A percentile compares a stretch with the other conserved stretches of the same genome.
phyloP scores from a whole-genome alignment of 2,797 vertebrate genomes.

The Clamator glandarius region DNA sequence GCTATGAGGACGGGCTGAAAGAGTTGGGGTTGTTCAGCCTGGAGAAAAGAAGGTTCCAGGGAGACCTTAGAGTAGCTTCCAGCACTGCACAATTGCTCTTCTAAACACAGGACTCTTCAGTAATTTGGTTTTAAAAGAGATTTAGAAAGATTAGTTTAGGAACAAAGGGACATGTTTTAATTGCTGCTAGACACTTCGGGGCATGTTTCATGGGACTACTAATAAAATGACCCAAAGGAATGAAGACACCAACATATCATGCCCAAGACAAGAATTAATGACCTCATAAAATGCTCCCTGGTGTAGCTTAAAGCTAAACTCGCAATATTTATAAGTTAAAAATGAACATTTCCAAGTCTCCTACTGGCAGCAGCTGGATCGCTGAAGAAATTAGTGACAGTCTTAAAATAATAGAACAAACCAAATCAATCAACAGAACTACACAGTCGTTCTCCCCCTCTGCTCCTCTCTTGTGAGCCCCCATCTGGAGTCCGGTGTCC shows the following conservation, averaged over 20 bases:
- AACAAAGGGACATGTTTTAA: conserved; percentile 12
- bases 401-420: neutral
- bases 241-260: neutral
- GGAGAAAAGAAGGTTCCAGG: no score
- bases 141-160: neutral
- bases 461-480: no score
- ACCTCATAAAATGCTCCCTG: conserved; percentile 29
- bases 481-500: no score
- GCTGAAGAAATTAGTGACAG: neutral
- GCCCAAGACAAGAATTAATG: neutral
- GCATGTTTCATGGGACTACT: neutral
- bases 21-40: no score
- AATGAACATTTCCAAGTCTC: conserved; percentile 8
- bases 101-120: neutral
- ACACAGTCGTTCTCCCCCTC: no score
- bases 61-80: no score
- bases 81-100: neutral
- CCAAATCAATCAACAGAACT: neutral
- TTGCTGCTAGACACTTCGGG: neutral
- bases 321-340: conserved; percentile 27
- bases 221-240: neutral
- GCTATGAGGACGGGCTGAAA: no score
- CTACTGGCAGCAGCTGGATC: conserved; percentile 2
- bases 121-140: neutral
- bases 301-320: neutral